phyloP scores from a whole-genome alignment of 2,113 vertebrate species.

The Gymnogyps californianus region DNA sequence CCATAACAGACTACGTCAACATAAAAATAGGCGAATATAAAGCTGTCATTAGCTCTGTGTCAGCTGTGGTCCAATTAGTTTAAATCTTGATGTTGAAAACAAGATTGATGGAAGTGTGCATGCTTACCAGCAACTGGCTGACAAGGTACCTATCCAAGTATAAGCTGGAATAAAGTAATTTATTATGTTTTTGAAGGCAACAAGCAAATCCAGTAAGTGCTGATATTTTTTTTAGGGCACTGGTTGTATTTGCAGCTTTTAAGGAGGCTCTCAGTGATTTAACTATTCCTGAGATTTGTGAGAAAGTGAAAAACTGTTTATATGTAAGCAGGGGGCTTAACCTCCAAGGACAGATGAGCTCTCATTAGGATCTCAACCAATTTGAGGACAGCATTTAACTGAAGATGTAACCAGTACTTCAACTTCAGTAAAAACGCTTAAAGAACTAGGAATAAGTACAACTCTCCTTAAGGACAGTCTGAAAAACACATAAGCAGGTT shows the following conservation, averaged over 20 bases:
- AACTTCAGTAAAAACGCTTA: neutral
- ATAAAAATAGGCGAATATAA: neutral
- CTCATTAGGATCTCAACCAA: neutral
- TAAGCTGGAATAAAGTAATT: neutral
- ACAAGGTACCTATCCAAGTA: neutral
- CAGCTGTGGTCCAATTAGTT: neutral
- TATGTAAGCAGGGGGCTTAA: neutral
- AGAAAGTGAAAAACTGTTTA: neutral
- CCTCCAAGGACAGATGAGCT: neutral
- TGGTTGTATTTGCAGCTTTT: neutral
- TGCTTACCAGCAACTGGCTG: neutral
- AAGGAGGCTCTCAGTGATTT: neutral
- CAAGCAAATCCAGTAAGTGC: neutral
- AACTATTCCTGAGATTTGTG: neutral
- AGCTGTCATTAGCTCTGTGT: neutral
- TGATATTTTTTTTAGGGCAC: neutral
- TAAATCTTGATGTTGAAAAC: neutral
- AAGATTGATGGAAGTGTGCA: neutral
- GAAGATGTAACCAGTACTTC: neutral
- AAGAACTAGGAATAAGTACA: neutral
- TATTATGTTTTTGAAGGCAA: neutral
- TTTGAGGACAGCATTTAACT: neutral
- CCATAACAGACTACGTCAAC: neutral
- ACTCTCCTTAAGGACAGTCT: neutral
- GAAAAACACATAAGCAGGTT: neutral